phyloP scores from a whole-genome alignment of 2,888 invertebrate species.

The Parasteatoda lunata region DNA sequence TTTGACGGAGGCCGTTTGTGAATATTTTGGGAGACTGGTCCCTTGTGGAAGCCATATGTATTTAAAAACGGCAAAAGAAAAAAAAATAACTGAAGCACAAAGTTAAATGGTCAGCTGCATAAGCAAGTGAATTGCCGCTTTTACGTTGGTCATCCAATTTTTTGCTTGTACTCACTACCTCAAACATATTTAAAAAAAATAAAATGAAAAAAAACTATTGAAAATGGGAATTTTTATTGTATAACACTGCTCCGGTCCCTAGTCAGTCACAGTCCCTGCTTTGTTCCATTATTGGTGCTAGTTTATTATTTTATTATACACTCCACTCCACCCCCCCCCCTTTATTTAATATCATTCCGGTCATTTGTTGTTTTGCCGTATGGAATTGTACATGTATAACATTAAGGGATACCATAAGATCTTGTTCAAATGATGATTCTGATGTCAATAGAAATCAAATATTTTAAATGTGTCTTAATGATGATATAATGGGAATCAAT shows the following conservation, averaged over 20 bases:
- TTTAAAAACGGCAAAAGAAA: slow-evolving; percentile 20
- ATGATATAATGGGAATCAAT: too few relatives aligned
- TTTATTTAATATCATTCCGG: slow-evolving; percentile 33
- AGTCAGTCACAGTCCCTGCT: slow-evolving; percentile 65
- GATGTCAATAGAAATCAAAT: too few relatives aligned
- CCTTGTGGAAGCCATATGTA: slow-evolving; percentile 55
- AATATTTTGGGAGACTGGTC: slow-evolving; percentile 62
- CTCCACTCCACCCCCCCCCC: slow-evolving; percentile 17
- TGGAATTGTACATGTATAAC: too few relatives aligned
- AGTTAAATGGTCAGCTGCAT: slow-evolving; percentile 46
- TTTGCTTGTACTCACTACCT: slow-evolving; percentile 67
- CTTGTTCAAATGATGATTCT: too few relatives aligned
- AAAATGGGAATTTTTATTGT: slow-evolving; percentile 61
- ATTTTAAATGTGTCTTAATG: too few relatives aligned
- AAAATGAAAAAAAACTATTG: slow-evolving; percentile 27
- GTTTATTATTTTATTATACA: slow-evolving; percentile 46
- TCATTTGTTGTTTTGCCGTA: slow-evolving; percentile 21
- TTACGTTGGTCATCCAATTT: slow-evolving; percentile 47
- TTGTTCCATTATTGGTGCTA: slow-evolving; percentile 61
- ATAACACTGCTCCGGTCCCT: slow-evolving; percentile 64
- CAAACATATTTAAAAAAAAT: slow-evolving; percentile 20
- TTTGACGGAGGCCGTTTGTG: slow-evolving; percentile 24
- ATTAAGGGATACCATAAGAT: too few relatives aligned
- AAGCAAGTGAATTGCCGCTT: slow-evolving; percentile 35
- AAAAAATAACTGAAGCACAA: slow-evolving; percentile 44